Evolutionary conservation across 2,113 vertebrate genomes (phyloP).

Genomic region (Crotalus tigris): DNA sequence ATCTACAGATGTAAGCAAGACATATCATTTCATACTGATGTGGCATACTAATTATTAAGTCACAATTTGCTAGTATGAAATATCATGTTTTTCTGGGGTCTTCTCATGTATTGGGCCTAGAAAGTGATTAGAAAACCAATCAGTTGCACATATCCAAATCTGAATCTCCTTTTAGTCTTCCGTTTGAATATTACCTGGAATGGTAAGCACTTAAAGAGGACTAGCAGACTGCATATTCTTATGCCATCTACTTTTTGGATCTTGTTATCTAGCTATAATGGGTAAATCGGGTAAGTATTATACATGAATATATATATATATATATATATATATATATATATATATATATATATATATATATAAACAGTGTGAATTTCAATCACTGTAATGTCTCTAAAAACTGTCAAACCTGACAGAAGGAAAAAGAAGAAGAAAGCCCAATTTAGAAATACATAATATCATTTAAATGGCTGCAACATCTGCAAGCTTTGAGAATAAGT

Average conservation of each 20-base stretch:
- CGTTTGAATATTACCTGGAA: background rate
- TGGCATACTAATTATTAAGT: background rate
- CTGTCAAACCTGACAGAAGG: background rate
- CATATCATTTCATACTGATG: background rate
- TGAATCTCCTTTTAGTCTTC: background rate
- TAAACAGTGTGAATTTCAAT: background rate
- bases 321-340: background rate
- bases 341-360: background rate
- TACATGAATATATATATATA: background rate
- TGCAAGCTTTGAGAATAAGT: background rate
- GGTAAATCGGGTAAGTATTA: background rate
- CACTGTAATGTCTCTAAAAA: background rate
- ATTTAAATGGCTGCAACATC: slow-evolving; percentile 7
- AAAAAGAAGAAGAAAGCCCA: background rate
- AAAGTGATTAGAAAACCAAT: background rate
- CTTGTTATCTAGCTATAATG: background rate
- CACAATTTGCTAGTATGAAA: background rate
- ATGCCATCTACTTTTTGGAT: background rate
- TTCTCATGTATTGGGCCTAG: background rate
- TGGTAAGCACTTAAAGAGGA: background rate
- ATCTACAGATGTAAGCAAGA: background rate
- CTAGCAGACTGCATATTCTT: background rate
- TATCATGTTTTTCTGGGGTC: background rate
- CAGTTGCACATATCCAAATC: background rate
- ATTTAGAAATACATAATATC: background rate